Evolutionary conservation across 1,140 invertebrate species (phyloP), one percentile per base, ranked within the genome.

Genomic region (Drosophila kepulauana): DNA sequence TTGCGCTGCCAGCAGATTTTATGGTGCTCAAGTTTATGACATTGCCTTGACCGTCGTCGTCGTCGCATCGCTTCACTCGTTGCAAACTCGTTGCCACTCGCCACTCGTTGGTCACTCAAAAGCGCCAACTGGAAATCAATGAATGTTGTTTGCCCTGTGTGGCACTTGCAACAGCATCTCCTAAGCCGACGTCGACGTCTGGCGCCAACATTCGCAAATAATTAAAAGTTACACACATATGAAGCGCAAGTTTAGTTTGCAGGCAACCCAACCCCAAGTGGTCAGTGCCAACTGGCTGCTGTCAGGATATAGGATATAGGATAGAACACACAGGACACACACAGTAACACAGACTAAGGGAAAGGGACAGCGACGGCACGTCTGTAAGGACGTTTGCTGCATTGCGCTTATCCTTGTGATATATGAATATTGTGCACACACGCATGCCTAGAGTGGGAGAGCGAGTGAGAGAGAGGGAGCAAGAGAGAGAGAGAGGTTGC

Each of bases 401-500:
- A 92, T 84, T 92, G 91, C 91, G 91, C 91, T 92, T 92, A 92
- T 92, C 91, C 91, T 91, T 90, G 88, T 92, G 88, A 92, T 91
- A 92, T 92, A 92, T 92, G 91, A 87, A 92, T 91, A 92, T 92
- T 92, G 87, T 92, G 82, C 88, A 86, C 87, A 88, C 85, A 89
- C 85, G 81, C 86, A 90, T 80, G 46, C 35, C 35, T 67, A 67
- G 67, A 80, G 48, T 38, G 45, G 15, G 16, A 45, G 38, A 3
- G 45, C 25, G 52, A 56, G 48, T 6, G 52, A 33, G 51, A 10
- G 51, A 7, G 57, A 15, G 45, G 46, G 5, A 56, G 48, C 6
- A 48, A 25, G 48, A 33, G 51, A 64, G 51, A 11, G 46, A 43
- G 5, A 45, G 56, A 58, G 8, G 43, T 16, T 48, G 33, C 45